Percentiles rank a stretch among this genome's conserved stretches.
Evolutionary conservation across 1,140 invertebrate genomes (phyloP).

Genomic region (Mesaphorura yosii): DNA sequence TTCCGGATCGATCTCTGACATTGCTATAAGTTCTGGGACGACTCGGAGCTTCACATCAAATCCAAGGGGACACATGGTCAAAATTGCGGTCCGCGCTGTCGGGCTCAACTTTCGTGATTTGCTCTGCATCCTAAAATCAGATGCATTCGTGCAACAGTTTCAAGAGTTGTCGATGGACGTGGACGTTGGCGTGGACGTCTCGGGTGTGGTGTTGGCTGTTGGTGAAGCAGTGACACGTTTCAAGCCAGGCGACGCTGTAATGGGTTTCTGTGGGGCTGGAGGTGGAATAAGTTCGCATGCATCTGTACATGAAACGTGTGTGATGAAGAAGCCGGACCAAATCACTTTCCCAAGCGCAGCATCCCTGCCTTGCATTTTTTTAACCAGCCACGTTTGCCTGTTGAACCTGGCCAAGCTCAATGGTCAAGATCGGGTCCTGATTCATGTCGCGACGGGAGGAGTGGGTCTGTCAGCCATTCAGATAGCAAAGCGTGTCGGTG

Average conservation of each 20-base stretch:
- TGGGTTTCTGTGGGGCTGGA: conserved; percentile 5
- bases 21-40: background rate
- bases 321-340: conserved; percentile 1
- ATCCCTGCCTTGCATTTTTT: conserved; percentile 7
- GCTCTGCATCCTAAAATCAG: conserved; percentile 4
- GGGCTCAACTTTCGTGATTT: conserved; percentile 11
- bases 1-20: conserved; percentile 1
- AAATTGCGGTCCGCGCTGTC: conserved; percentile 2
- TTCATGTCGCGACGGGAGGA: conserved; percentile 52
- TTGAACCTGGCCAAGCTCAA: conserved; percentile 28
- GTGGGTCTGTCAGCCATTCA: conserved; percentile 49
- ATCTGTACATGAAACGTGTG: background rate
- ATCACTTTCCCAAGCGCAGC: conserved; percentile 12
- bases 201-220: conserved; percentile 9
- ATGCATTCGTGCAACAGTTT: conserved; percentile 1
- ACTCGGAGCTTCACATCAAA: background rate
- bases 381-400: conserved; percentile 11
- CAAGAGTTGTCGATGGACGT: background rate
- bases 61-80: background rate
- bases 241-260: conserved; percentile 14
- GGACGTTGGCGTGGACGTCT: conserved; percentile 11
- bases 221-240: conserved; percentile 6
- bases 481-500: conserved; percentile 40
- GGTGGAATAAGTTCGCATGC: conserved; percentile 11
- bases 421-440: conserved; percentile 42